Conservation (phyloP, 2,113 vertebrate genomes). For the Lonchura striata region DNA sequence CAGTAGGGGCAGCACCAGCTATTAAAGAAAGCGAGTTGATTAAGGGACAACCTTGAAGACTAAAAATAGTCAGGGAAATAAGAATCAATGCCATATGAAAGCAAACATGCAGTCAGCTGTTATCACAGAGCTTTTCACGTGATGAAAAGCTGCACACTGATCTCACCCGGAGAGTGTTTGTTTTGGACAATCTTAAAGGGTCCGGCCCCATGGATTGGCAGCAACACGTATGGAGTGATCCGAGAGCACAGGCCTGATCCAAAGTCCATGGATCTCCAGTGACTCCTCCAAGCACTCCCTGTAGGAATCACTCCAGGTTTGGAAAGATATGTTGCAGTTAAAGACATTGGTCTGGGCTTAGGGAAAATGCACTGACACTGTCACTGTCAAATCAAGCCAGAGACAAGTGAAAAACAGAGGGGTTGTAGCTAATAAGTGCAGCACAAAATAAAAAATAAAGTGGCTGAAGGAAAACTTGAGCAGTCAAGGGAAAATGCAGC, state of each 20-base stretch:
- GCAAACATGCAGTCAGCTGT: neutral
- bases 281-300: neutral
- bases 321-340: neutral
- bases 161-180: neutral
- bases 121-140: neutral
- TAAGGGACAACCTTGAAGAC: neutral
- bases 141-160: neutral
- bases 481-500: neutral
- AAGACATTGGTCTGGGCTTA: neutral
- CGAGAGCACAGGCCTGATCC: neutral
- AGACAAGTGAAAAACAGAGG: neutral
- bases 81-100: neutral
- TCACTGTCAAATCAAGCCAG: neutral
- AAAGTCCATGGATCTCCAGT: neutral
- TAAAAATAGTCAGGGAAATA: constrained; percentile 12
- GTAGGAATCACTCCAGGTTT: neutral
- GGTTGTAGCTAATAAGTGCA: neutral
- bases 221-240: neutral
- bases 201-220: neutral
- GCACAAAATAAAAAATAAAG: neutral
- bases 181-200: neutral
- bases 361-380: neutral
- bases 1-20: neutral
- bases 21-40: neutral
- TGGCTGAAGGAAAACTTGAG: neutral